Evolutionary conservation across 2,797 vertebrate genomes (phyloP).

Genomic region (Meriones psammophilus): DNA sequence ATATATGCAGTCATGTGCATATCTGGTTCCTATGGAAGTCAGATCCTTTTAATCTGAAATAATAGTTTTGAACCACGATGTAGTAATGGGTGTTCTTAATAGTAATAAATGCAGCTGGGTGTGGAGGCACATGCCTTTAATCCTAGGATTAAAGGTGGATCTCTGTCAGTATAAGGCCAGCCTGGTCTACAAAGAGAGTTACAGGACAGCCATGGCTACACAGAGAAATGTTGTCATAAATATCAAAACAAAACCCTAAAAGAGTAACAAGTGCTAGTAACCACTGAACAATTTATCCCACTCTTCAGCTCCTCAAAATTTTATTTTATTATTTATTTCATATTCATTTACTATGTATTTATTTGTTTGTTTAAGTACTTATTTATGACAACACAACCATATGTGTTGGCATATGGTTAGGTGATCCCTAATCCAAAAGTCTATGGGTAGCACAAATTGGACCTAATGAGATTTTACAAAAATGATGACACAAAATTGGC

Average conservation of each 20-base stretch:
- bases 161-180: not conserved
- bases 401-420: not conserved
- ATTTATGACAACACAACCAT: not conserved
- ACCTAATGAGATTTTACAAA: not conserved
- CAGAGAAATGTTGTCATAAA: not conserved
- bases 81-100: not conserved
- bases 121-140: not conserved
- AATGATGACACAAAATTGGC: not conserved
- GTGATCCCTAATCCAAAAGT: not conserved
- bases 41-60: not conserved
- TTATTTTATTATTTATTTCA: not conserved
- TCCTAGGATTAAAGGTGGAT: not conserved
- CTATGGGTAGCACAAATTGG: not conserved
- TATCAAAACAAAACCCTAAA: not conserved
- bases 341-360: not conserved
- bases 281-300: too few species aligned
- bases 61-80: not conserved
- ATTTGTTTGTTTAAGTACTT: not conserved
- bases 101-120: not conserved
- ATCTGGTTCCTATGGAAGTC: not conserved
- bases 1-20: too few species aligned
- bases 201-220: too few species aligned
- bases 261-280: not conserved
- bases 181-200: not conserved
- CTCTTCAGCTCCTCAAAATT: not conserved